phyloP scores from a whole-genome alignment of 2,888 invertebrate genomes.

The Drosophila prostipennis region DNA sequence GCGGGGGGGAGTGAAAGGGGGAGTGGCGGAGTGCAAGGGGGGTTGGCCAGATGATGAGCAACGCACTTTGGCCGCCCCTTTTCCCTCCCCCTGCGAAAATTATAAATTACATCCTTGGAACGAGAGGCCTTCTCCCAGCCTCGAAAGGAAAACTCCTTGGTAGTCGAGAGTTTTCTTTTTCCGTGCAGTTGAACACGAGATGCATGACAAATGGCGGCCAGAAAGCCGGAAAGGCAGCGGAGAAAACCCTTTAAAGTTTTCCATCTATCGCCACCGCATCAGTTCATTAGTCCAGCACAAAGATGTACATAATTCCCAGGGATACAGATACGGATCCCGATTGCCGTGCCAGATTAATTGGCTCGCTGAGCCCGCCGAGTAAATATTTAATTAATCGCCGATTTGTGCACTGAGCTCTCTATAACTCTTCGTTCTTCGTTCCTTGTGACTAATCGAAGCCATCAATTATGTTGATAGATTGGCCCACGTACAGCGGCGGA shows the following conservation, averaged over 20 bases:
- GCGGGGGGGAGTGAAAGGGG: not conserved
- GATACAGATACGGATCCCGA: constrained; percentile 43
- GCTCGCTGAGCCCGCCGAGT: constrained; percentile 45
- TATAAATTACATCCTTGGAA: constrained; percentile 66
- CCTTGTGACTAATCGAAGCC: constrained; percentile 82
- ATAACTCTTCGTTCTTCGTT: constrained; percentile 36
- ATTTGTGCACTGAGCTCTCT: constrained; percentile 79
- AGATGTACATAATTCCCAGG: constrained; percentile 31
- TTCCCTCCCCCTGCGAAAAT: constrained; percentile 47
- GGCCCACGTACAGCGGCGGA: constrained; percentile 61
- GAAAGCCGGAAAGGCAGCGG: constrained; percentile 6
- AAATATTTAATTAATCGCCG: constrained; percentile 82
- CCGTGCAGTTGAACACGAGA: constrained; percentile 82
- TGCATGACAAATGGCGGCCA: constrained; percentile 70
- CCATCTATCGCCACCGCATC: constrained; percentile 46
- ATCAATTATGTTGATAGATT: constrained; percentile 84
- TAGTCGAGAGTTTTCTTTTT: constrained; percentile 62
- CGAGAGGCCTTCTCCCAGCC: constrained; percentile 13
- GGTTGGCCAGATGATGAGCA: constrained; percentile 58
- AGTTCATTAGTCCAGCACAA: constrained; percentile 71
- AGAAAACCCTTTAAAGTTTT: constrained; percentile 25
- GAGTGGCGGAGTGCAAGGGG: constrained; percentile 35
- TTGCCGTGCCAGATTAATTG: constrained; percentile 69
- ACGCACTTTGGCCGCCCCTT: constrained; percentile 52
- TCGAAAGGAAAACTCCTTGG: constrained; percentile 14